These are phyloP conservation scores for Pantherophis guttatus DNA, from an alignment of 2,113 vertebrate species.

Conservation along the genomic window DNA sequence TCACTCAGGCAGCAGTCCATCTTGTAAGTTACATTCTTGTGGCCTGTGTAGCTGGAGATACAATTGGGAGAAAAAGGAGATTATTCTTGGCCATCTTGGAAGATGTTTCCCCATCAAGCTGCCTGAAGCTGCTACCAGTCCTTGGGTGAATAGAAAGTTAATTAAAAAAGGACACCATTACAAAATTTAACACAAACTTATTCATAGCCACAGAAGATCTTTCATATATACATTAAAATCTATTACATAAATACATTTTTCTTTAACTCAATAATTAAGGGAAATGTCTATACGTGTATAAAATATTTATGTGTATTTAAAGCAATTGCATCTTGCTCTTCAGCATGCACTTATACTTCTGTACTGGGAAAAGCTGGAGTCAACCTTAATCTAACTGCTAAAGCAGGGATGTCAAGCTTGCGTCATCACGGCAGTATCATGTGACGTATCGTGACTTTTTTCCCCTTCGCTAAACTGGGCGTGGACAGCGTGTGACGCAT, in stretches of 20 bases:
- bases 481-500: too few species aligned
- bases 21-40: constrained; percentile 86
- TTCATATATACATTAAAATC: not conserved
- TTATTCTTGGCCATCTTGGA: not conserved
- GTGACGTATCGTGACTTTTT: too few species aligned
- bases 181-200: not conserved
- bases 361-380: not conserved
- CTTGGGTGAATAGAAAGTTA: not conserved
- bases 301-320: not conserved
- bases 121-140: too few species aligned
- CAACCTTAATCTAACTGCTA: not conserved
- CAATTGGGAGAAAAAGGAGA: fast-evolving
- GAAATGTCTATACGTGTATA: not conserved
- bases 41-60: constrained; percentile 79
- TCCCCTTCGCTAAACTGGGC: too few species aligned
- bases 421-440: too few species aligned
- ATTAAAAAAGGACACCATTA: not conserved
- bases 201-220: not conserved
- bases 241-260: not conserved
- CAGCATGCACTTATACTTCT: not conserved
- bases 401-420: too few species aligned
- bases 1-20: constrained; percentile 88
- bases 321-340: not conserved
- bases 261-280: not conserved
- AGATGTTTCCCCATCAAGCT: not conserved